Evolutionary conservation across 2,797 vertebrate genomes (phyloP), one percentile per base, ranked within the genome.

Genomic region (Perodicticus potto): DNA sequence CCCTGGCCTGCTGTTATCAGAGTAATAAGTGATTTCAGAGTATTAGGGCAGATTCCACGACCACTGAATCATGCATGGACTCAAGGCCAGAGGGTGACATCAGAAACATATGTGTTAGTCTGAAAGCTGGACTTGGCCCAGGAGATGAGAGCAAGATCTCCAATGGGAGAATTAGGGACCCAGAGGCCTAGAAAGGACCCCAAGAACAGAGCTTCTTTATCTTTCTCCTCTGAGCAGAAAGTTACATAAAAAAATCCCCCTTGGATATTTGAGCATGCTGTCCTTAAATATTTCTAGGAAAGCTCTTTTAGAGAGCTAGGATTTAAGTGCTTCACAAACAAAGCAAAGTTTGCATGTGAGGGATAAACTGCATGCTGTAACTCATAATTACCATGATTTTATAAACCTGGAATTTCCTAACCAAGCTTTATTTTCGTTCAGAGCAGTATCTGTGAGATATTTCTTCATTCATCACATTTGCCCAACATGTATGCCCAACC

Each of bases 41-140:
- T 78, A 95, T 91, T 78, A 96, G 81, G 74, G 37, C 53, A 72
- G 95, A 98, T 98, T 98, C 97, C 97, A 93, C 91, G 34, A 63
- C 67, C 69, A 23, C 69, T 96, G 96, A 96, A 69, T 98, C 97
- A 97, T 88, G 76, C 29, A 32, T 19, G 88, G 87, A 90, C 77
- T 80, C 86, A 53, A 86, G 59, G 93, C 96, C 97, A 97, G 92
- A 86, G 20, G 77, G 96, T 96, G 96, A 96, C 95, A 93, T 95
- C 96, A 97, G 97, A 94, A 93, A 96, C 96, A 96, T 96, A 94
- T 97, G 97, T 95, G 89, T 40, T 93, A 37, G 11, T 89, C 80
- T 93, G 69, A 90, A 97, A 77, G 77, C 91, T 94, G 57, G 84
- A n/a, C 80, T 94, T 89, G 89, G 96, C 89, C 90, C 70, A 34